phyloP scores from a whole-genome alignment of 2,888 invertebrate genomes.

The Nebria salina region DNA sequence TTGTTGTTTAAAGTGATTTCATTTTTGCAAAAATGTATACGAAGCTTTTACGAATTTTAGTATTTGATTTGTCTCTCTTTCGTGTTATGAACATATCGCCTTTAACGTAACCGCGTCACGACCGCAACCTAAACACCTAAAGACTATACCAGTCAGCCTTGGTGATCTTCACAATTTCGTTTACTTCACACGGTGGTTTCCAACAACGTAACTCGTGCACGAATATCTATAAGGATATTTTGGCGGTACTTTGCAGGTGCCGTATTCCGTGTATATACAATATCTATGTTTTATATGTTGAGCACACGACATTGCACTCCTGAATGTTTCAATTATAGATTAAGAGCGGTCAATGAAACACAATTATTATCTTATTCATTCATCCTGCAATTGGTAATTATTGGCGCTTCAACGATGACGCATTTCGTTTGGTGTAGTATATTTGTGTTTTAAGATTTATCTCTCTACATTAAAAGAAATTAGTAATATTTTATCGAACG shows the following conservation, averaged over 20 bases:
- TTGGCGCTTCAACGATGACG: too few species aligned
- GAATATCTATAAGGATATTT: background rate
- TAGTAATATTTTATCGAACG: too few species aligned
- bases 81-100: background rate
- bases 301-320: background rate
- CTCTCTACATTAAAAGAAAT: too few species aligned
- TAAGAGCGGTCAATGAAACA: background rate
- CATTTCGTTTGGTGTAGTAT: too few species aligned
- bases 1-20: background rate
- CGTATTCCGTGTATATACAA: background rate
- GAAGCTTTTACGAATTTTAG: background rate
- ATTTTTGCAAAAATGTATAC: background rate
- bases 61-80: background rate
- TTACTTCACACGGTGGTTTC: background rate
- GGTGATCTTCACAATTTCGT: background rate
- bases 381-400: too few species aligned
- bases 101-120: constrained; percentile 7
- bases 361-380: too few species aligned
- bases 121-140: constrained; percentile 23
- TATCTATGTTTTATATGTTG: background rate
- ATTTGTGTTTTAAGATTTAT: too few species aligned
- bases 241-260: too few species aligned
- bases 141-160: constrained; percentile 7
- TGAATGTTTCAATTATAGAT: background rate
- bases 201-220: background rate